These are phyloP conservation scores for Megaceryle maxima DNA, from an alignment of 2,113 vertebrate species.

Conservation along the genomic window DNA sequence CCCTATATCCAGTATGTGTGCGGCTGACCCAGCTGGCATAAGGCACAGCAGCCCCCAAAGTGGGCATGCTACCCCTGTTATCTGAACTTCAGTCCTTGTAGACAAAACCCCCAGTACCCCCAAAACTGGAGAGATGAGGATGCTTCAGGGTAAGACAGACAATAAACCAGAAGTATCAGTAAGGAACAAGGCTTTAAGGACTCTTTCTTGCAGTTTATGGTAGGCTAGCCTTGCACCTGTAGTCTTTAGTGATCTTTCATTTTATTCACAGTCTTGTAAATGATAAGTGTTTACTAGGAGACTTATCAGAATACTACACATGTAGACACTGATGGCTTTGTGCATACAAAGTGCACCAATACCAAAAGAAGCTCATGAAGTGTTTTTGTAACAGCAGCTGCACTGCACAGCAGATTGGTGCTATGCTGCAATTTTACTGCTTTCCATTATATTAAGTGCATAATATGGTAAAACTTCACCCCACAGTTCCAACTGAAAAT, in stretches of 20 bases:
- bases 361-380: background rate
- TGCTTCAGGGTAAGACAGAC: background rate
- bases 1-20: fast-evolving
- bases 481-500: background rate
- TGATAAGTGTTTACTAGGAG: background rate
- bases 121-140: background rate
- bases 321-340: background rate
- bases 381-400: background rate
- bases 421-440: background rate
- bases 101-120: background rate
- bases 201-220: background rate
- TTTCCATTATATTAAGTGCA: slow-evolving; percentile 10
- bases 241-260: background rate
- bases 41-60: background rate
- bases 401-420: background rate
- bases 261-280: background rate
- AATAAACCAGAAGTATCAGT: background rate
- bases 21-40: background rate
- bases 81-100: background rate
- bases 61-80: fast-evolving
- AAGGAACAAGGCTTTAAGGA: background rate
- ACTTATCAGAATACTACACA: background rate
- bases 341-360: background rate
- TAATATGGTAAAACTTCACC: background rate
- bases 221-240: background rate